phyloP scores from a whole-genome alignment of 2,888 invertebrate genomes.

The Caenorhabditis imperialis region DNA sequence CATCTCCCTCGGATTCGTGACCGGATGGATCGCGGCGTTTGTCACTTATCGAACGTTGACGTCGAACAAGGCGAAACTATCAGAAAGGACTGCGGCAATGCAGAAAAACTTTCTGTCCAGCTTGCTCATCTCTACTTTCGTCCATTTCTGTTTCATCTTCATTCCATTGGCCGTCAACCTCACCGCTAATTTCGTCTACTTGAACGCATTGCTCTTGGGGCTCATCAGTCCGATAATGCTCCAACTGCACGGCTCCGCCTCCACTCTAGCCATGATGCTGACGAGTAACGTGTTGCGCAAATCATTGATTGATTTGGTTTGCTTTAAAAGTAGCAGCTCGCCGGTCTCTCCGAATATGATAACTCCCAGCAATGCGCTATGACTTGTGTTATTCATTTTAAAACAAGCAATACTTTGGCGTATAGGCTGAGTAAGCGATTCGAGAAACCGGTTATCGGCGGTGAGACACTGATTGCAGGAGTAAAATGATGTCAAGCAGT shows the following conservation, averaged over 20 bases:
- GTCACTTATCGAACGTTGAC: constrained; percentile 1
- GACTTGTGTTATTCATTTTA: too few relatives aligned
- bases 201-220: neutral
- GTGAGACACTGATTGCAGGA: too few relatives aligned
- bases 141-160: constrained; percentile 6
- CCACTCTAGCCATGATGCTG: constrained; percentile 23
- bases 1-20: neutral
- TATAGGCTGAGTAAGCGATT: too few relatives aligned
- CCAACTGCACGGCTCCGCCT: constrained; percentile 11
- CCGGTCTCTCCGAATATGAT: too few relatives aligned
- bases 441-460: too few relatives aligned
- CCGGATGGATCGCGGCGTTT: neutral
- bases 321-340: too few relatives aligned
- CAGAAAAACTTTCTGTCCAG: constrained; percentile 15
- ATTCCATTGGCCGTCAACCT: constrained; percentile 2
- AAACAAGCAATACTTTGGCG: too few relatives aligned
- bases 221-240: constrained; percentile 2
- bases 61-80: neutral
- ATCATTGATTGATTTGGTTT: neutral
- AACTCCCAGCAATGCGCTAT: too few relatives aligned
- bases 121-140: neutral
- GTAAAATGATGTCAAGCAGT: too few relatives aligned
- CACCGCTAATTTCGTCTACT: neutral
- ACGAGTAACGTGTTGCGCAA: constrained; percentile 14
- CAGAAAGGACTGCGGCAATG: neutral